These are phyloP conservation scores for Xiphophorus couchianus DNA, from an alignment of 2,113 vertebrate genomes.

Conservation along the genomic window DNA sequence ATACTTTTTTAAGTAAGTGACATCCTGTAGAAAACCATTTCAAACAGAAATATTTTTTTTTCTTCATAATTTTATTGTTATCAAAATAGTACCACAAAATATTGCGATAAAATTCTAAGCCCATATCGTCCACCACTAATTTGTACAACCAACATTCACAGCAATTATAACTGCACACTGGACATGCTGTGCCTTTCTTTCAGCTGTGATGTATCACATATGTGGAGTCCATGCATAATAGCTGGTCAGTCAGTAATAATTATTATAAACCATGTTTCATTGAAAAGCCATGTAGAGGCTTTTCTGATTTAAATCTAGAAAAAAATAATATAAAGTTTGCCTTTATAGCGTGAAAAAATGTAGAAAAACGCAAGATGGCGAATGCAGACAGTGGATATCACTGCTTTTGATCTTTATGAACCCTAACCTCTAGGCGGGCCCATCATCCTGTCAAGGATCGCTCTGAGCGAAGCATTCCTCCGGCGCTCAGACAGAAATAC, in stretches of 20 bases:
- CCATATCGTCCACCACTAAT: neutral
- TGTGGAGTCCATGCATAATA: neutral
- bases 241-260: neutral
- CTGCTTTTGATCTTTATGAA: conserved; percentile 4
- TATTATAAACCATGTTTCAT: neutral
- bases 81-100: no score
- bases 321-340: neutral
- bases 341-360: neutral
- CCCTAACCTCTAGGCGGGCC: neutral
- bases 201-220: neutral
- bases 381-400: neutral
- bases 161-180: neutral
- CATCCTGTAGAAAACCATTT: no score
- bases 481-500: conserved; percentile 17
- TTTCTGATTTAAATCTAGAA: neutral
- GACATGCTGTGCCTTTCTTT: neutral
- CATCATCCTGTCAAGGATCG: neutral
- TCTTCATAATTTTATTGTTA: no score
- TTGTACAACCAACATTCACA: neutral
- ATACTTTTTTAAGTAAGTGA: no score
- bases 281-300: neutral
- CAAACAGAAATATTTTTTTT: no score
- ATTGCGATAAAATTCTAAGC: no score
- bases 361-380: neutral
- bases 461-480: neutral